Base-by-base conservation (phyloP, 2,797 vertebrate genomes). In the Limnodromus scolopaceus region DNA sequence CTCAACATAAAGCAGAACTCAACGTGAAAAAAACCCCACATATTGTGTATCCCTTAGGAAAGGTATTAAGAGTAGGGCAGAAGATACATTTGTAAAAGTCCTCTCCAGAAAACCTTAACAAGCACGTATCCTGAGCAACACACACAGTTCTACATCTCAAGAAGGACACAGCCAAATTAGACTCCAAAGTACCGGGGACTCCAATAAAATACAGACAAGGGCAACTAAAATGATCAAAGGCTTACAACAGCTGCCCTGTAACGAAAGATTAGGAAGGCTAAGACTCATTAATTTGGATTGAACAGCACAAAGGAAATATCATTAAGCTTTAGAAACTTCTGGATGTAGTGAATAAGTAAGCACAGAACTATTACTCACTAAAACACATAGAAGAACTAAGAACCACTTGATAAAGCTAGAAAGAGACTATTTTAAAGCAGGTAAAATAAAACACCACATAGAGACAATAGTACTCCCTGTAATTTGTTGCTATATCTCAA, bases 21-120 rank as follows among this genome's bases (percentile, higher is more conserved):
- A 20, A 54, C 34, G 1, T 3, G 3, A 71, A 86, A 61, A 14
- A 80, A 49, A 11, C 77, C 46, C 17, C 16, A 27, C 19, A 13
- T 8, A 41, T 5, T 15, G 3, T 10, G 1, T 45, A 74, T 30
- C 15, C 27, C 9, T 79, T 32, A 25, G 43, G 8, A 89, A 82
- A 84, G 2, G 11, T 9, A 51, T 25, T 46, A 75, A 45, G 15
- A 78, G 38, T 16, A 78, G 54, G 5, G 20, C 20, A 78, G 27
- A 41, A 4, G 9, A 45, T 1, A 46, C 1, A 3, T 8, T 76
- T 65, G 22, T 7, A 58, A 74, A 66, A 16, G 1, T 1, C 2
- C 2, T 6, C 11, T 28, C 5, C 9, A 11, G 9, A 36, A 57
- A 55, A 16, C 16, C 18, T 39, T 55, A 63, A 30, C 17, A 77